phyloP scores from a whole-genome alignment of 1,140 invertebrate genomes.

The Tetraneura akinire region DNA sequence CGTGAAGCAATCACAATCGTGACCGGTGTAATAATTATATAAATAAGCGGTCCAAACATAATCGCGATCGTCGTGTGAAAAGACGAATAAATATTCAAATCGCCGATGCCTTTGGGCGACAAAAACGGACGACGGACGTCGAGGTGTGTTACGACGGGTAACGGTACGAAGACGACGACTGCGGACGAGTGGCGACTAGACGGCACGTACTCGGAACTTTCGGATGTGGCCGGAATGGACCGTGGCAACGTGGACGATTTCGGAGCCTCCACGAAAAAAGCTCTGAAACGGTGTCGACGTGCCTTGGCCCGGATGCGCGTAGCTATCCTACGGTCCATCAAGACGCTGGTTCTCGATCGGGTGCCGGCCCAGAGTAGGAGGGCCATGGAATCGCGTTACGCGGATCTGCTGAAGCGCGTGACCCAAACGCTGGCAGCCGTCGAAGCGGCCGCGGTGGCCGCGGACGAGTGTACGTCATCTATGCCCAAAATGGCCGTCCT shows the following conservation, averaged over 20 bases:
- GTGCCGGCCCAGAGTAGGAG: neutral
- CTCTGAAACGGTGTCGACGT: neutral
- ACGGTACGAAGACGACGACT: too few species aligned
- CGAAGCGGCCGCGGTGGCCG: neutral
- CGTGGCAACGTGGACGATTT: neutral
- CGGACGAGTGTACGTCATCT: neutral
- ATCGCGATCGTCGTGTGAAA: too few species aligned
- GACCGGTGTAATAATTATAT: too few species aligned
- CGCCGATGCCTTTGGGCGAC: too few species aligned
- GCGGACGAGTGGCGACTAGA: too few species aligned
- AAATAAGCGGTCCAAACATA: too few species aligned
- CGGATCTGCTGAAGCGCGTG: neutral
- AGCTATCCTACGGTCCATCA: neutral
- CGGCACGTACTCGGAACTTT: neutral
- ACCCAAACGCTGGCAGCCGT: neutral
- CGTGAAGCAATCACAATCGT: too few species aligned
- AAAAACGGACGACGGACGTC: too few species aligned
- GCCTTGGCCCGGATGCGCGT: neutral
- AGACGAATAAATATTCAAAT: too few species aligned
- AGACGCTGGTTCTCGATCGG: neutral
- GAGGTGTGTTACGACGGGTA: too few species aligned
- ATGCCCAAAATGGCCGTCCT: neutral
- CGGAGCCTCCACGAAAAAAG: neutral
- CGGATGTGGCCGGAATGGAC: neutral
- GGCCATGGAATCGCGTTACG: slow-evolving; percentile 6